Evolutionary conservation across 2,113 vertebrate genomes (phyloP).

Genomic region (Ailurus styani): DNA sequence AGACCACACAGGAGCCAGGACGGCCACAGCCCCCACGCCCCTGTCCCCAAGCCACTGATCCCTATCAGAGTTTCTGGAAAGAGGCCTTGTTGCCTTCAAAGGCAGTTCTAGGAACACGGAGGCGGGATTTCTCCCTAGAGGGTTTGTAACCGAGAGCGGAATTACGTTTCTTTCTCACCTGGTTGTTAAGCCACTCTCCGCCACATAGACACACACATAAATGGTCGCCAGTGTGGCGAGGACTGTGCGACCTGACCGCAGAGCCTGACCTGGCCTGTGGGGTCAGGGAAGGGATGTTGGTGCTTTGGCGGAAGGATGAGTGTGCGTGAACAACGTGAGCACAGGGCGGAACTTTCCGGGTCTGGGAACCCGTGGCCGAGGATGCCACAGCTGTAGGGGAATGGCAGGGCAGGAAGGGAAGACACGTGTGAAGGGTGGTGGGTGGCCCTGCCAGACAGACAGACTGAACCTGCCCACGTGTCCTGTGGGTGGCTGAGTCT

Average conservation of each 20-base stretch:
- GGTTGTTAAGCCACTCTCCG: neutral
- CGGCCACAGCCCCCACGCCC: neutral
- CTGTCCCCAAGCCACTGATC: neutral
- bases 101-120: neutral
- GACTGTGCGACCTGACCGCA: neutral
- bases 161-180: neutral
- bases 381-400: neutral
- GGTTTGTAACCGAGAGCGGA: neutral
- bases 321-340: fast-evolving
- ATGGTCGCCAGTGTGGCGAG: fast-evolving
- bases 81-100: neutral
- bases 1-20: neutral
- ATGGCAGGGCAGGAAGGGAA: neutral
- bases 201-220: neutral
- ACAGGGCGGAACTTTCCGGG: fast-evolving
- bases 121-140: neutral
- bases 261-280: too few relatives aligned
- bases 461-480: neutral
- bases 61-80: neutral
- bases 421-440: fast-evolving
- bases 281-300: neutral
- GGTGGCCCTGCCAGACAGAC: neutral
- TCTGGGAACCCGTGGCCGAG: neutral
- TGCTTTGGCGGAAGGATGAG: fast-evolving
- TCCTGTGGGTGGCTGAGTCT: neutral